Evolutionary conservation across 2,797 vertebrate species (phyloP).

Genomic region (Brachymystax lenok): DNA sequence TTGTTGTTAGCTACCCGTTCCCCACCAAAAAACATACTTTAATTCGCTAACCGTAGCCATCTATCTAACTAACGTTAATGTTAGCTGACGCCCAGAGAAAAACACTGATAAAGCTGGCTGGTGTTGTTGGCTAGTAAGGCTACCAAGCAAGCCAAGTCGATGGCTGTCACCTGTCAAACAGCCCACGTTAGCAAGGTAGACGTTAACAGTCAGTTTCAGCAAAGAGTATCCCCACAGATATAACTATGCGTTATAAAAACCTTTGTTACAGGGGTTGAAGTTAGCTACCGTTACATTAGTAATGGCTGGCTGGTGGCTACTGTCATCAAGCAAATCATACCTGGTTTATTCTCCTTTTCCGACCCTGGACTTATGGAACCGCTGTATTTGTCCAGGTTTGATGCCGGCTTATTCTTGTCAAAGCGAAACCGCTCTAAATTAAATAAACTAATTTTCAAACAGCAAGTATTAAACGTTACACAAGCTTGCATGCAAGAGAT

Average conservation of each 20-base stretch:
- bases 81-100: not conserved
- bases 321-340: conserved; percentile 55
- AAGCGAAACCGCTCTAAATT: conserved; percentile 94
- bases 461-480: not conserved
- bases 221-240: too few relatives aligned
- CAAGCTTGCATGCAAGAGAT: not conserved
- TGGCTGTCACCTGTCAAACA: too few relatives aligned
- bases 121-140: not conserved
- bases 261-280: not conserved
- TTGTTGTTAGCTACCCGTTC: not conserved
- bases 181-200: too few relatives aligned
- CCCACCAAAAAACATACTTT: too few relatives aligned
- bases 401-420: conserved; percentile 67
- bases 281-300: not conserved
- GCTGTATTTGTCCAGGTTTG: conserved; percentile 44
- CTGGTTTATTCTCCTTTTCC: conserved; percentile 81
- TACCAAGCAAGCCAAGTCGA: too few relatives aligned
- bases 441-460: conserved; percentile 80
- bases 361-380: conserved; percentile 75
- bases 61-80: not conserved
- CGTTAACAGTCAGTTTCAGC: too few relatives aligned
- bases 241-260: too few relatives aligned
- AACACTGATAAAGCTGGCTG: not conserved
- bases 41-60: not conserved
- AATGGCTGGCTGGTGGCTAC: not conserved